Conservation (phyloP, 2,113 vertebrate genomes). For the Climacteris rufus region DNA sequence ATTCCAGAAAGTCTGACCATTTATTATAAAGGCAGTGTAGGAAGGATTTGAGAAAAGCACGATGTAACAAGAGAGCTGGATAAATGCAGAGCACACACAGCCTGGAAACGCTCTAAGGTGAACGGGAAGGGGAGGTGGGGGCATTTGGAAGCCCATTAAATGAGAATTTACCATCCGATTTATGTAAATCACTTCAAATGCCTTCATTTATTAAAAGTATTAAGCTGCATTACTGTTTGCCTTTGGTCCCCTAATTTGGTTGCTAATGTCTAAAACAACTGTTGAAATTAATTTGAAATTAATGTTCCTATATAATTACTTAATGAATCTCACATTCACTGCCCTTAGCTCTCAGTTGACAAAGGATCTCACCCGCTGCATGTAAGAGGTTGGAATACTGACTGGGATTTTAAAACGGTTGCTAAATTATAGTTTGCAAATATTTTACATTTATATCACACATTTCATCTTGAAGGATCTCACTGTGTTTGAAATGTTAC, state of each 20-base stretch:
- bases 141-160: conserved; percentile 29
- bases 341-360: conserved; percentile 32
- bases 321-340: conserved; percentile 57
- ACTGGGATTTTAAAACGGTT: conserved; percentile 4
- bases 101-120: neutral
- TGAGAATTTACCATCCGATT: conserved; percentile 25
- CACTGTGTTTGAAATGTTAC: conserved; percentile 43
- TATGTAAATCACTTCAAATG: conserved; percentile 49
- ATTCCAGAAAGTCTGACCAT: neutral
- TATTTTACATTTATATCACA: conserved; percentile 34
- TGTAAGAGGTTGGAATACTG: neutral
- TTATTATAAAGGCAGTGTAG: neutral
- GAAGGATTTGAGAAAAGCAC: neutral
- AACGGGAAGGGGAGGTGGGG: neutral
- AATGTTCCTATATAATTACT: conserved; percentile 61
- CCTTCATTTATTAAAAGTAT: conserved; percentile 51
- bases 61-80: neutral
- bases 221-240: conserved; percentile 29
- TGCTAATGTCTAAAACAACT: conserved; percentile 40
- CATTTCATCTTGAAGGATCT: conserved; percentile 47
- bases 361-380: neutral
- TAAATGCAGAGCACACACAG: neutral
- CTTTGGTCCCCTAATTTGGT: conserved; percentile 39
- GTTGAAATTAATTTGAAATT: conserved; percentile 62
- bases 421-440: conserved; percentile 60